Evolutionary conservation across 2,113 vertebrate genomes (phyloP), one percentile per base, ranked within the genome.

Genomic region (Chlamydotis undulata): DNA sequence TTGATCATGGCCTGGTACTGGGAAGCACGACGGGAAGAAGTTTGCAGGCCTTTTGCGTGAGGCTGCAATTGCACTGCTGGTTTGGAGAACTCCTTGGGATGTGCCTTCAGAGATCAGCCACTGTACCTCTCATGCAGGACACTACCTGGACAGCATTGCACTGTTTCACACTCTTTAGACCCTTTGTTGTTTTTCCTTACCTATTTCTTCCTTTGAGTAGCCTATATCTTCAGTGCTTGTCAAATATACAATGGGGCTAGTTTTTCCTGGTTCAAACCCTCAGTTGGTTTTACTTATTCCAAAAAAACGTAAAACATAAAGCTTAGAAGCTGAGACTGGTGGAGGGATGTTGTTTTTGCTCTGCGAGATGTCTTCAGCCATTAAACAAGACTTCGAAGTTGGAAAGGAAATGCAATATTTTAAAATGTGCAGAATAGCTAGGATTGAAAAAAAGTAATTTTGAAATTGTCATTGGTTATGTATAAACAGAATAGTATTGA

Each of bases 91-190:
- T 25, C 2, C 0, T 13, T 76, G 45, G 41, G 47, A 41, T 53
- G 28, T 56, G 29, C 47, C 60, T 52, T 76, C 10, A 25, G 49
- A 18, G 7, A 3, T 50, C 7, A 0, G 19, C 23, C 49, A 50
- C 5, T 28, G 25, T 37, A 8, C 4, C 1, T 33, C 33, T 60
- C 39, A 17, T n/a, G 52, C 28, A 39, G 28, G 41, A 33, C 31
- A 5, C 28, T 56, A 50, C 33, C 41, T n/a, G 39, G 52, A 47
- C 21, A 61, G 5, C n/a, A 7, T 4, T 19, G 19, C 26, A 13
- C 25, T 0, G 0, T 41, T 63, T 70, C 7, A 6, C 15, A 16
- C 28, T n/a, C 33, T 47, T 55, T 6, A 49, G 11, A n/a, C 37
- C 10, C 43, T 67, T 68, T 61, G 26, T 45, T 73, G 12, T 37